Conservation (phyloP, 2,888 invertebrate species). For the Autographa gamma region DNA sequence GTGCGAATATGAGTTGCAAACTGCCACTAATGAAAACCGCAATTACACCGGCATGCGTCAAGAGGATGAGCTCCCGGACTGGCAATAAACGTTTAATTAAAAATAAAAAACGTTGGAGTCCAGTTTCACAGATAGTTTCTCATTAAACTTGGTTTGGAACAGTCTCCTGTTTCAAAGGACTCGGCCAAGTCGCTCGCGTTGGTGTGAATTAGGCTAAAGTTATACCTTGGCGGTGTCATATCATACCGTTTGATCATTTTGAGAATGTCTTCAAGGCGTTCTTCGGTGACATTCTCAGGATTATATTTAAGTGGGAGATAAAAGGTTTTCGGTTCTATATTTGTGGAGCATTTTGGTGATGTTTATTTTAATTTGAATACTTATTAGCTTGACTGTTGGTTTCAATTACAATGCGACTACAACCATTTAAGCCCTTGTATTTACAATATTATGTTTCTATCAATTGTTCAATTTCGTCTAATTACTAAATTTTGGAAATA, state of each 20-base stretch:
- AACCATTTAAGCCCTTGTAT: not conserved
- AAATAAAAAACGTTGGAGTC: constrained; percentile 64
- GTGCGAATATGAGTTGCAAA: constrained; percentile 70
- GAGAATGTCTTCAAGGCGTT: constrained; percentile 59
- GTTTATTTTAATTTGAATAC: not conserved
- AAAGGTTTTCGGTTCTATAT: constrained; percentile 53
- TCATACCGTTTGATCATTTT: constrained; percentile 73
- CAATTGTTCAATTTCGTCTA: not conserved
- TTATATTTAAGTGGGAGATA: constrained; percentile 68
- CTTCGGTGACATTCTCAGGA: constrained; percentile 61
- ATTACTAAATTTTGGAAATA: no score
- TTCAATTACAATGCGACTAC: not conserved
- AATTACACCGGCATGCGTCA: constrained; percentile 69
- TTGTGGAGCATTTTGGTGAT: constrained; percentile 41
- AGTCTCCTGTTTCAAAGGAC: constrained; percentile 71
- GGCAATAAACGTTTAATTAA: constrained; percentile 73
- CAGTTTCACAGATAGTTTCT: constrained; percentile 72
- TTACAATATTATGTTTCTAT: not conserved
- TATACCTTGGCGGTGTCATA: constrained; percentile 66
- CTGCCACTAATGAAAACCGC: constrained; percentile 72
- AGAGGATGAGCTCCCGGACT: constrained; percentile 46
- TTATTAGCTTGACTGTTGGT: not conserved
- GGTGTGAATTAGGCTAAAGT: constrained; percentile 65
- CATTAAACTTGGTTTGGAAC: constrained; percentile 64
- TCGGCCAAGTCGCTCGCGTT: constrained; percentile 51